Conservation (phyloP, 2,113 vertebrate genomes). For the Melanocharis versteri region DNA sequence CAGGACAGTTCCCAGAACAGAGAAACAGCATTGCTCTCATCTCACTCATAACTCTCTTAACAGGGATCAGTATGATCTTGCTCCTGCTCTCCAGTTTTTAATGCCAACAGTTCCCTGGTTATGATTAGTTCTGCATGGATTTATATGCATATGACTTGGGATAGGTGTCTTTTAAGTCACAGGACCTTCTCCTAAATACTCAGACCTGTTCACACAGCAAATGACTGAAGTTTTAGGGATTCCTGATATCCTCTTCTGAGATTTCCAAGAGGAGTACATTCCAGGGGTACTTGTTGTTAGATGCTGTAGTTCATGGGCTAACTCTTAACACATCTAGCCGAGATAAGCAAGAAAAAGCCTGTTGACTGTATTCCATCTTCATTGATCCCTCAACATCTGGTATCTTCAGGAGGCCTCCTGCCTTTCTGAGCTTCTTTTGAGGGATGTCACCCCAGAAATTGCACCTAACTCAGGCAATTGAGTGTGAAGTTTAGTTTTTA, state of each 20-base stretch:
- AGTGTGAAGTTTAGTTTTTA: not conserved
- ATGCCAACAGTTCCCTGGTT: not conserved
- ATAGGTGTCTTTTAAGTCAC: not conserved
- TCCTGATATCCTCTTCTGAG: not conserved
- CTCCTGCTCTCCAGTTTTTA: not conserved
- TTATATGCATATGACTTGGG: rapidly evolving
- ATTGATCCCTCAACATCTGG: not conserved
- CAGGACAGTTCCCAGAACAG: not conserved
- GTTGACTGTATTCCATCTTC: not conserved
- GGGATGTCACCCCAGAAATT: not conserved
- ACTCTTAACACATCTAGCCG: not conserved
- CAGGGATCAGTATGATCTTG: not conserved
- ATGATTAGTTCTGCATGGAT: not conserved
- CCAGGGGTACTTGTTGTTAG: not conserved
- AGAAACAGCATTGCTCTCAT: not conserved
- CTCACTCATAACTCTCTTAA: not conserved
- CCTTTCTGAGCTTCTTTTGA: not conserved
- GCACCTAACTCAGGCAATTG: not conserved
- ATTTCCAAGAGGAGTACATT: not conserved
- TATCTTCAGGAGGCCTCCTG: not conserved
- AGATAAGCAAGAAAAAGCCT: not conserved
- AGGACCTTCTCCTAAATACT: not conserved
- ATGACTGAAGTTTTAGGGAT: not conserved
- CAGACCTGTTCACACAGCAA: not conserved
- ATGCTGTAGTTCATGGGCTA: not conserved